Percentiles rank a stretch among this genome's conserved stretches.
phyloP scores from a whole-genome alignment of 2,888 invertebrate species.

The Subacronicta megacephala region DNA sequence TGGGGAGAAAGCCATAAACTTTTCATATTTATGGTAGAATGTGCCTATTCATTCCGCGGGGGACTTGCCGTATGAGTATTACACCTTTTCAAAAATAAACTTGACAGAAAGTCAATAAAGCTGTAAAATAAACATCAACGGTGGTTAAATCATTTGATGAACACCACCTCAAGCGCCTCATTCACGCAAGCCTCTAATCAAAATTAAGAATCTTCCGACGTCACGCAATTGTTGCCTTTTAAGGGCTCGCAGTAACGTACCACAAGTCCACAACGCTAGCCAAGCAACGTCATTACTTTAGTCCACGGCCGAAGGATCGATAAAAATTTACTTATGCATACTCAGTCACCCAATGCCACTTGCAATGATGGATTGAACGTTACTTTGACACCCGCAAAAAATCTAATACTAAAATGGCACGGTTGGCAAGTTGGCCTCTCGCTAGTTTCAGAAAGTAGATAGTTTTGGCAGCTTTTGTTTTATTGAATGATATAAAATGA shows the following conservation, averaged over 20 bases:
- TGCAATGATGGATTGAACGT: conserved; percentile 67
- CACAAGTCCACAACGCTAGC: conserved; percentile 46
- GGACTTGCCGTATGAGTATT: background rate
- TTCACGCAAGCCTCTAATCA: conserved; percentile 83
- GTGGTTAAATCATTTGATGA: conserved; percentile 75
- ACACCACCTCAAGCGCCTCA: conserved; percentile 71
- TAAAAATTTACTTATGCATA: conserved; percentile 80
- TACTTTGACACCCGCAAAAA: conserved; percentile 26
- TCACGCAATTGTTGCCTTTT: conserved; percentile 76
- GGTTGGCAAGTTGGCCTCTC: conserved; percentile 3
- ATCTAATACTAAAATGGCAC: conserved; percentile 25
- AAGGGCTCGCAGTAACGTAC: conserved; percentile 54
- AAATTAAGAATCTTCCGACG: conserved; percentile 78
- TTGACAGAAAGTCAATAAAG: conserved; percentile 50
- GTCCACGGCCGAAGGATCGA: conserved; percentile 69
- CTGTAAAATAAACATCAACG: conserved; percentile 75
- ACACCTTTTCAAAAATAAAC: conserved; percentile 12
- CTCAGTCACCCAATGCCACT: conserved; percentile 63
- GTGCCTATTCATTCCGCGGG: conserved; percentile 6
- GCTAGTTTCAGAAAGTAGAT: conserved; percentile 10
- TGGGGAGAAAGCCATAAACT: conserved; percentile 8
- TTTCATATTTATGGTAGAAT: conserved; percentile 17
- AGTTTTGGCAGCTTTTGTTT: background rate
- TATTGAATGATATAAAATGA: too few relatives aligned
- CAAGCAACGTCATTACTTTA: conserved; percentile 52